These are phyloP conservation scores for Ancistrus triradiatus DNA, from an alignment of 2,113 vertebrate species.

Conservation along the genomic window DNA sequence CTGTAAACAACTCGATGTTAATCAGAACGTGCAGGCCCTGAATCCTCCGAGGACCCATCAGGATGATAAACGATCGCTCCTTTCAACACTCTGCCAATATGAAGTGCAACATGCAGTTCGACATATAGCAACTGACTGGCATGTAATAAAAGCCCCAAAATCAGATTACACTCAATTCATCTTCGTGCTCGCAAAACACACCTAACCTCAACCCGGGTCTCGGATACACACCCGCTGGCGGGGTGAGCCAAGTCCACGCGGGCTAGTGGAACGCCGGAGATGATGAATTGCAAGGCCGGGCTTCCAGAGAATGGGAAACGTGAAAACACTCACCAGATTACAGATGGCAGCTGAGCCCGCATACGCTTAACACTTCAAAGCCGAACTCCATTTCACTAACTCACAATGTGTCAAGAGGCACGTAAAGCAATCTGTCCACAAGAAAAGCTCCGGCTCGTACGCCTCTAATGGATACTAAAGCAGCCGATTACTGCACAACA, in stretches of 20 bases:
- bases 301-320: conserved; percentile 6
- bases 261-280: neutral
- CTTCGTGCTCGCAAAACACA: neutral
- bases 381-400: conserved; percentile 35
- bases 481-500: no score
- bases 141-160: neutral
- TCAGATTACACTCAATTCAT: neutral
- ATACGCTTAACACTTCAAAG: conserved; percentile 42
- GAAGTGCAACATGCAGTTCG: neutral
- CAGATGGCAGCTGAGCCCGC: conserved; percentile 20
- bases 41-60: neutral
- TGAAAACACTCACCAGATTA: conserved; percentile 22
- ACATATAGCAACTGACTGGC: neutral
- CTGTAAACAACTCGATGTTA: neutral
- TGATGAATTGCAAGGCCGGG: conserved; percentile 3
- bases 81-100: neutral
- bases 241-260: no score
- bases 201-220: no score
- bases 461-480: conserved; percentile 5
- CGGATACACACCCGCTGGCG: no score
- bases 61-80: neutral
- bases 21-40: neutral
- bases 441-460: neutral
- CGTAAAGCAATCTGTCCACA: conserved; percentile 21
- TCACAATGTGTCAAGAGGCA: conserved; percentile 21